These are phyloP conservation scores for Pseudorhiza aurosa DNA, from an alignment of 30 jellyfish, hydroid and myxozoan species.

Conservation along the genomic window DNA sequence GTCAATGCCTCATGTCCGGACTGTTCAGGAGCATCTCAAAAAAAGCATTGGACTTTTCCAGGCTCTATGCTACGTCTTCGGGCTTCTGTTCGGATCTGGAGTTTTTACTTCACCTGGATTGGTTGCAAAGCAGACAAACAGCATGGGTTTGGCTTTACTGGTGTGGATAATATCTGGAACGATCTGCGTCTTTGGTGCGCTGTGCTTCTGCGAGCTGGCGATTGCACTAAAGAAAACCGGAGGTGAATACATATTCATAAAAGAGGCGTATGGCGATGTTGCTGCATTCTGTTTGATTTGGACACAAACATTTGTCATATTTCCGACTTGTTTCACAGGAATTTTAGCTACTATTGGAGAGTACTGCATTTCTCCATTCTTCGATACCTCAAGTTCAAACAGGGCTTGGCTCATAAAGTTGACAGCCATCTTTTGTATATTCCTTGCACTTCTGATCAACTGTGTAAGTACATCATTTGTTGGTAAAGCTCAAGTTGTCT, in stretches of 20 bases:
- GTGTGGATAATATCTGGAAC: slow-evolving; percentile 46
- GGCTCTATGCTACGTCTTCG: slow-evolving; percentile 46
- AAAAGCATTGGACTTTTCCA: slow-evolving; percentile 36
- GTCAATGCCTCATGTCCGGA: too few relatives aligned
- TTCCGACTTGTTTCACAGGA: slow-evolving; percentile 25
- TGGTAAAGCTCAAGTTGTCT: slow-evolving; percentile 21
- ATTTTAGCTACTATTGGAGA: slow-evolving; percentile 23
- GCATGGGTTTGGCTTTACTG: slow-evolving; percentile 43
- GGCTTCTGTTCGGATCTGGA: slow-evolving; percentile 58
- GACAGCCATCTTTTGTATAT: background rate
- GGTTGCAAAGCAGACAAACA: slow-evolving; percentile 51
- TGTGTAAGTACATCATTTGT: slow-evolving; percentile 1
- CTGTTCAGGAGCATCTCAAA: too few relatives aligned
- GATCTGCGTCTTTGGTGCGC: slow-evolving; percentile 45
- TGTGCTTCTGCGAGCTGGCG: slow-evolving; percentile 61
- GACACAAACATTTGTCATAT: slow-evolving; percentile 15
- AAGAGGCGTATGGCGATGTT: slow-evolving; percentile 42
- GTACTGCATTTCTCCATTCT: slow-evolving; percentile 18
- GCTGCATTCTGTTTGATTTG: slow-evolving; percentile 39
- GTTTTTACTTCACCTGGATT: slow-evolving; percentile 51
- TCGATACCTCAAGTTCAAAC: background rate
- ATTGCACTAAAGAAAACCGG: slow-evolving; percentile 39
- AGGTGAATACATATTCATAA: slow-evolving; percentile 37
- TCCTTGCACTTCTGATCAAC: background rate
- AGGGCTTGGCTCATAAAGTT: slow-evolving; percentile 28